Base-by-base conservation (phyloP, 2,113 vertebrate species). In the Arothron firmamentum region DNA sequence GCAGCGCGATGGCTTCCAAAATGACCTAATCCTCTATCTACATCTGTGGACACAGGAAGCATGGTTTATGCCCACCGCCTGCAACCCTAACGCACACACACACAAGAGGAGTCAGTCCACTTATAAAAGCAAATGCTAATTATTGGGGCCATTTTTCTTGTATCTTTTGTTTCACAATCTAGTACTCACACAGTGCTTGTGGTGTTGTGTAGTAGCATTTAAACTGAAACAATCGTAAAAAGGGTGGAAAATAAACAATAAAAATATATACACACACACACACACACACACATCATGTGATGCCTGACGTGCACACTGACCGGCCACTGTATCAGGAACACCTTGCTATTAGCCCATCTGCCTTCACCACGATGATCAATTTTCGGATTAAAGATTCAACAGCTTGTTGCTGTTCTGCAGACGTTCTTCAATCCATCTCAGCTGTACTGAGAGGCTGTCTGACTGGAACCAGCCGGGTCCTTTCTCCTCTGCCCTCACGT, bases 221-320 rank as follows among this genome's bases (percentile, higher is more conserved):
- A 0, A 16, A 23, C 11, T 28, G 15, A 83, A 83, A 74, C 43
- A 19, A 79, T 61, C 34, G 69, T 77, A 56, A 74, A 82, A 68
- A 75, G 67, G 23, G 13, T 68, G 74, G 72, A 73, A 84, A 82
- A 82, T 78, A 77, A 85, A 85, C 76, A 85, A 86, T 71, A 84
- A 88, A 89, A 88, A 92, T 91, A 92, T 92, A 92, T 85, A 92
- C 80, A 92, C 86, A 92, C 85, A 92, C 88, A 92, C n/a, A 92
- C 80, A 92, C 86, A n/a, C n/a, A 90, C 76, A 92, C 85, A 92
- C 88, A 92, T 90, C 84, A 86, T 87, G 86, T 91, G 81, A 90
- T 88, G 85, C 84, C 88, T 85, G 34, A 38, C 34, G 34, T 38
- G 34, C 34, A 38, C 34, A 12, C 34, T 38, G 8, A 38, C 34